Base-by-base conservation (phyloP, 2,797 vertebrate species). In the Yasuhikotakia modesta region DNA sequence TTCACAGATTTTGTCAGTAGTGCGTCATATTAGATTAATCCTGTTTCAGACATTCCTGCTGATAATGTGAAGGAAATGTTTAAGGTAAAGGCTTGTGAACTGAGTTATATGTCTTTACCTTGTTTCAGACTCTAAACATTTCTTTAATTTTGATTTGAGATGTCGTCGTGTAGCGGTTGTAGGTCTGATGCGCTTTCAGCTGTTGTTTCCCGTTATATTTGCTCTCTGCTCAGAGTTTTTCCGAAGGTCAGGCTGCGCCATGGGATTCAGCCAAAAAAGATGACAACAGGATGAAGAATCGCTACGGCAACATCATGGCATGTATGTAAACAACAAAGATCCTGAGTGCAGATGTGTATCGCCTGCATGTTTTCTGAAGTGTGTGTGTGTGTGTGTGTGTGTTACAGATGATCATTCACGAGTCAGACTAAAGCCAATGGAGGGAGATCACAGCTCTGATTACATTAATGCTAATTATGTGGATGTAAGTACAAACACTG, bases 221-320 rank as follows among this genome's bases (percentile, higher is more conserved):
- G 82, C 32, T 66, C 78, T 65, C 52, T 67, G 67, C 43, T 81
- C 91, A 99, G 97, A 97, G 96, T 87, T 99, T 99, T 87, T 97
- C 98, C 85, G 97, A 99, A 94, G 97, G 97, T 85, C 97, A 99
- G 90, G 95, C 97, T 0, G 97, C 97, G 84, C 96, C 97, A 0
- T 99, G 97, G 97, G 97, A 99, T 81, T 97, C 96, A 0, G 97
- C 97, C 76, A 99, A 99, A 86, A 98, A 98, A 89, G 97, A 99
- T 57, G 97, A 99, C 91, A 99, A 99, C 93, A 94, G 97, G 86
- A 96, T 98, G 96, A 99, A 99, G 94, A 99, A 99, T 83, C 96
- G 97, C 90, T 99, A 99, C 0, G 97, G 97, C 81, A 99, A 99
- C 93, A 99, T 99, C 92, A 99, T 99, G 69, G 97, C 97, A 81